A percentile compares a stretch with the other conserved stretches of the same genome.
Evolutionary conservation across 1,140 invertebrate species (phyloP).

Genomic region (Diorhabda sublineata): DNA sequence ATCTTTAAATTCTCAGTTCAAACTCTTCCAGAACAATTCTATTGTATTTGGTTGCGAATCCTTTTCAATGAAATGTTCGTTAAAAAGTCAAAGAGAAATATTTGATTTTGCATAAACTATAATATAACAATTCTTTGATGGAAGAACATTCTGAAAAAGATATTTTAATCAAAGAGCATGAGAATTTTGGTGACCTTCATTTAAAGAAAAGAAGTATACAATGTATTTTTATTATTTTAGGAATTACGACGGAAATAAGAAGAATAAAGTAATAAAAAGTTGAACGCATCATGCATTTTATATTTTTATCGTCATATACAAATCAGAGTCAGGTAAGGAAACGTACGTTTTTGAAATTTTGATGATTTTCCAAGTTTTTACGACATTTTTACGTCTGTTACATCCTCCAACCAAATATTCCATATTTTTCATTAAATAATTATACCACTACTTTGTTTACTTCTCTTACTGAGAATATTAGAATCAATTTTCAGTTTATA

Average conservation of each 20-base stretch:
- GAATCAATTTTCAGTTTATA: too few relatives aligned
- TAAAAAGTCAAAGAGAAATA: too few relatives aligned
- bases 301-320: constrained; percentile 31
- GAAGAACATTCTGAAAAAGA: too few relatives aligned
- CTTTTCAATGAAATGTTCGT: too few relatives aligned
- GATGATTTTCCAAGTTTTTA: constrained; percentile 21
- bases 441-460: background rate
- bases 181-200: constrained; percentile 12
- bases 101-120: too few relatives aligned
- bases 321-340: constrained; percentile 30
- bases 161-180: background rate
- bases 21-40: too few relatives aligned
- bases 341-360: constrained; percentile 29
- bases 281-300: constrained; percentile 30
- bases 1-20: too few relatives aligned
- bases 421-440: constrained; percentile 8
- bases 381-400: constrained; percentile 10
- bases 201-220: constrained; percentile 12
- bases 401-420: constrained; percentile 6
- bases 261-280: constrained; percentile 33
- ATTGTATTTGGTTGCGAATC: too few relatives aligned
- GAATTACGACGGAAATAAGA: constrained; percentile 26
- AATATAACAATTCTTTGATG: too few relatives aligned
- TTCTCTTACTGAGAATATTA: too few relatives aligned
- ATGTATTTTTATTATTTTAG: constrained; percentile 24